Evolutionary conservation across 2,113 vertebrate species (phyloP).

Genomic region (Hylia prasina): DNA sequence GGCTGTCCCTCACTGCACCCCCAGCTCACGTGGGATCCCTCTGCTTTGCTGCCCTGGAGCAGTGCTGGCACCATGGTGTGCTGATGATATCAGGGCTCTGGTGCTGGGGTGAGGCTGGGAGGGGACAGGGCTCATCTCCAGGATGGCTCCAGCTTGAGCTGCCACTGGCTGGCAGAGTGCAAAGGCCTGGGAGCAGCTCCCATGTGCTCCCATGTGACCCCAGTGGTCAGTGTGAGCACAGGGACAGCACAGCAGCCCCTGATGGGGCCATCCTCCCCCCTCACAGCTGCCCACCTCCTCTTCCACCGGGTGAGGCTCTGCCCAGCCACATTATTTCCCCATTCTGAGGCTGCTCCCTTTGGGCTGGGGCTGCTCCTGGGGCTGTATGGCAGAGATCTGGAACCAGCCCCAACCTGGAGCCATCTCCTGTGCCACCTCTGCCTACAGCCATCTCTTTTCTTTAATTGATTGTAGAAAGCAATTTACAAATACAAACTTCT

Average conservation of each 20-base stretch:
- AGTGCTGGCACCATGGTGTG: neutral
- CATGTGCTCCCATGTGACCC: neutral
- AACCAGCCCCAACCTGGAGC: neutral
- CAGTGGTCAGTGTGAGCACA: neutral
- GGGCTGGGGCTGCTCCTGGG: neutral
- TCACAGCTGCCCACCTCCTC: neutral
- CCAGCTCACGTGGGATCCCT: neutral
- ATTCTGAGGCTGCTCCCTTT: neutral
- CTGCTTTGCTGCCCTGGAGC: accelerated
- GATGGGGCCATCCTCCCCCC: accelerated
- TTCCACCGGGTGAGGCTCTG: accelerated
- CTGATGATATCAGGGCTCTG: accelerated
- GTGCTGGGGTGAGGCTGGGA: neutral
- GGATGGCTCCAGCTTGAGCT: neutral
- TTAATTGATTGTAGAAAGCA: conserved; percentile 33
- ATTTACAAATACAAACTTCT: neutral
- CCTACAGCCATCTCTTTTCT: neutral
- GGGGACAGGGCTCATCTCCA: neutral
- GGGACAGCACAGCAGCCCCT: neutral
- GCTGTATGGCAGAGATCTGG: neutral
- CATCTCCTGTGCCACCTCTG: neutral
- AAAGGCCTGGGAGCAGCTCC: neutral
- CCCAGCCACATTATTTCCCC: accelerated
- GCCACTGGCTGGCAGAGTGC: accelerated
- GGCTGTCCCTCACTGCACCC: neutral